Percentiles rank a stretch among this genome's conserved stretches.
These are phyloP conservation scores for Halcyon leucocephala DNA, from an alignment of 2,797 vertebrate species.

Conservation along the genomic window DNA sequence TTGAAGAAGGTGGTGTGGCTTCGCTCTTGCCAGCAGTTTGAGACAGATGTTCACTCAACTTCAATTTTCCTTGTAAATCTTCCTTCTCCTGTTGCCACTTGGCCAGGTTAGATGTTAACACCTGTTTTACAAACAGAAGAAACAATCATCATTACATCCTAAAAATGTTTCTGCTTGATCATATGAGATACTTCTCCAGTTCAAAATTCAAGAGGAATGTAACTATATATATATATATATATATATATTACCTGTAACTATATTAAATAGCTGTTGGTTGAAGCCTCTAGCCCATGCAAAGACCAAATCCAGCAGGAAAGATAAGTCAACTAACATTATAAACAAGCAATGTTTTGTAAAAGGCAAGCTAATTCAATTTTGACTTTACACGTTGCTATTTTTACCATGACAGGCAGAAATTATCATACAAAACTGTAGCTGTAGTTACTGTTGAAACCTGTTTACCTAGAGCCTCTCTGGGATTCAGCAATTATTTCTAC, in stretches of 20 bases:
- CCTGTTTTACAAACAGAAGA: slow-evolving; percentile 77
- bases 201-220: not conserved
- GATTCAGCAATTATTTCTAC: slow-evolving; percentile 4
- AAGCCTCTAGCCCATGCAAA: not conserved
- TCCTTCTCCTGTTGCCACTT: slow-evolving; percentile 89
- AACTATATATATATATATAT: not conserved
- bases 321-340: not conserved
- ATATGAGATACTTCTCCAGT: not conserved
- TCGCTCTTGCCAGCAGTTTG: slow-evolving; percentile 69
- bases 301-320: not conserved
- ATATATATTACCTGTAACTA: not conserved
- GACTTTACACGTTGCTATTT: not conserved
- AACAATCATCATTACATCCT: not conserved
- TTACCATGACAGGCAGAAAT: not conserved
- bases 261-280: not conserved
- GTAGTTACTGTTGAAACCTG: not conserved
- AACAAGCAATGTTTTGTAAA: not conserved
- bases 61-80: slow-evolving; percentile 87
- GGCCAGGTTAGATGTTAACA: slow-evolving; percentile 86
- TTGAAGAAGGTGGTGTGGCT: slow-evolving; percentile 73
- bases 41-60: slow-evolving; percentile 79
- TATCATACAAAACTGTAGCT: not conserved
- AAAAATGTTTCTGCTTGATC: not conserved
- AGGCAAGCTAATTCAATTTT: not conserved
- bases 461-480: not conserved